Base-by-base conservation (phyloP, 1,140 invertebrate genomes). In the Drosophila hydei region DNA sequence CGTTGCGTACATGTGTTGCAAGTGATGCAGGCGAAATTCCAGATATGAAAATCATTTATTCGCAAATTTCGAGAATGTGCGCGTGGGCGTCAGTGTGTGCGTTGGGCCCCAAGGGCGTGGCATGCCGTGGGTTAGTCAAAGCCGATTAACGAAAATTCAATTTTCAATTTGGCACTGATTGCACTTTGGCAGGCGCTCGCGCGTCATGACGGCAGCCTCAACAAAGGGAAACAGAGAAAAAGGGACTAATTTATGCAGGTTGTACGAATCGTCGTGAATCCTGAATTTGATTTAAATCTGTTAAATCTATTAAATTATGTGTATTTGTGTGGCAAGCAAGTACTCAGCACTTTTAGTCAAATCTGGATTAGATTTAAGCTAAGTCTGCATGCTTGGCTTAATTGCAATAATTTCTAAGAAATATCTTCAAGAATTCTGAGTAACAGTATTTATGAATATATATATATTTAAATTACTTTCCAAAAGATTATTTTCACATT, bases 81-180 rank as follows among this genome's bases (percentile, higher is more conserved):
- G 18, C 19, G 42, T 16, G 25, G 38, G 21, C 43, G 45, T 14
- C 12, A 9, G 19, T 27, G 50, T 55, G 23, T 38, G 47, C 21
- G 23, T 40, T 9, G 16, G 16, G 43, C 5, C 25, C 2, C 4
- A 11, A 25, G 62, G 62, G 59, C 23, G 77, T 47, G 70, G 60
- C 55, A 70, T 72, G 72, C 52, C 63, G 33, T 64, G 50, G 75
- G 71, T 88, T 83, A 72, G 58, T 64, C 65, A 72, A 88, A 88
- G 79, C 84, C 75, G 83, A 88, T 88, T 89, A 88, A 79, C 62
- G 75, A 79, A 81, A 88, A 88, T 89, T 88, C 68, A 88, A 89
- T 88, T 88, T 88, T 73, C 68, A 68, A 79, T 87, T 87, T 76
- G 72, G 63, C 78, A 83, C 80, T 79, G 84, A 88, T 88, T 83